Evolutionary conservation across 2,797 vertebrate species (phyloP).

Genomic region (Sphaeramia orbicularis): DNA sequence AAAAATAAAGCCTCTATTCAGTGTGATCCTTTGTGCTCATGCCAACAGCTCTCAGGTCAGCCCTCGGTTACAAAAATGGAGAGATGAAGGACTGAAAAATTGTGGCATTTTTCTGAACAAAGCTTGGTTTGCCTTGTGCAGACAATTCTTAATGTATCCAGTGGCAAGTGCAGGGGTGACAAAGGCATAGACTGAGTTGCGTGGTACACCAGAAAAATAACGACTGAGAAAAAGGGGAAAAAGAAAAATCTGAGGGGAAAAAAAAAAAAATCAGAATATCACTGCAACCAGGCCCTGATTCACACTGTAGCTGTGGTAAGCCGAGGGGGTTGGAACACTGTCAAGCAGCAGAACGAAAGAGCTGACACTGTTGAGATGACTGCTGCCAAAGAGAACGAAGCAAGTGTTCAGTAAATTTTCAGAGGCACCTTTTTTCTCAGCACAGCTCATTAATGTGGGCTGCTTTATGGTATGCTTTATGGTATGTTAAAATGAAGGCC

Average conservation of each 20-base stretch:
- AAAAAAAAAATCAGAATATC: conserved; percentile 34
- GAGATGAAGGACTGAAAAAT: conserved; percentile 30
- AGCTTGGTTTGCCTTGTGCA: conserved; percentile 32
- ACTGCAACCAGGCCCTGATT: conserved; percentile 49
- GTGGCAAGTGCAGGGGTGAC: conserved; percentile 26
- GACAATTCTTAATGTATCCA: conserved; percentile 34
- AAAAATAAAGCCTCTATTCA: conserved; percentile 45
- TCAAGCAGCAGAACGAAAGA: conserved; percentile 68
- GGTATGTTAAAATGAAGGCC: conserved; percentile 29
- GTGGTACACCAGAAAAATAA: conserved; percentile 7
- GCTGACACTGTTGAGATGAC: conserved; percentile 58
- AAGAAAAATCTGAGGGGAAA: conserved; percentile 31
- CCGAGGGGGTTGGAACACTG: conserved; percentile 51
- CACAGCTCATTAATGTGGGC: conserved; percentile 58
- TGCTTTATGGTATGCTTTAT: conserved; percentile 34
- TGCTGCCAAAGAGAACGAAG: conserved; percentile 57
- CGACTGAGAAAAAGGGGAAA: not conserved
- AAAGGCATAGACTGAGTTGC: conserved; percentile 29
- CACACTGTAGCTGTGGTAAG: conserved; percentile 33
- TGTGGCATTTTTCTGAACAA: conserved; percentile 45
- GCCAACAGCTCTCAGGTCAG: conserved; percentile 59
- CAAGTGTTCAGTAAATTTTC: conserved; percentile 53
- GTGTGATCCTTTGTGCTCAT: conserved; percentile 43
- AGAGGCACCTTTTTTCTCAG: conserved; percentile 40
- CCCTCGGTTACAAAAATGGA: conserved; percentile 20